Base-by-base conservation (phyloP, 2,113 vertebrate species). In the Pavo muticus region DNA sequence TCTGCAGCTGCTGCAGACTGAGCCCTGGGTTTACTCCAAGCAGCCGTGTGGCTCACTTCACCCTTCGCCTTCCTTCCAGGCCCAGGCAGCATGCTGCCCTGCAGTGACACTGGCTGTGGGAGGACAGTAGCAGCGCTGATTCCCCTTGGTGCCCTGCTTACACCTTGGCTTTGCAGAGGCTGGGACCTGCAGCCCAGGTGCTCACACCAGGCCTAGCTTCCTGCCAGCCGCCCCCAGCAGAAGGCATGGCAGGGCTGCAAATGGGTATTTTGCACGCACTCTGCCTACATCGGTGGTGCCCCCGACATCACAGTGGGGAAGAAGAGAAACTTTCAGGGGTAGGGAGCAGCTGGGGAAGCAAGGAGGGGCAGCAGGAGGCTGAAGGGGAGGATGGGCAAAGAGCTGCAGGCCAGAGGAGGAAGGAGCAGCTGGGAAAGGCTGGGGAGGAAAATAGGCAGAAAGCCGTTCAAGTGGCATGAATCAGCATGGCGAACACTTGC, bases 71-170 rank as follows among this genome's bases (percentile, higher is more conserved):
- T 71, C 19, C 30, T 48, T 52, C 35, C 20, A 1, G 5, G 8
- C 27, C n/a, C 24, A 54, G 70, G 47, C 25, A 47, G 25, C 11
- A 8, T 17, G 19, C 9, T 50, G 16, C 14, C 14, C 27, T 1
- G 0, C 3, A 24, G 25, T 4, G 63, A 29, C 18, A n/a, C 30
- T 89, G 40, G 14, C 30, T 47, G 64, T 27, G 32, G 29, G 15
- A 32, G 20, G 5, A 10, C 0, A 1, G 20, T 3, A 64, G 21
- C 12, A 37, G 4, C 8, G 3, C 47, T 72, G 4, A 8, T 29
- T 5, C 11, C 75, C 18, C 16, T 23, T 18, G 4, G 16, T 54
- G 23, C 16, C 37, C 37, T 1, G 0, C 65, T 47, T 48, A 24
- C n/a, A 76, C 37, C 45, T 39, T 50, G 60, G 24, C 63, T 93